Base-by-base conservation (phyloP, 2,888 invertebrate genomes). In the Drosophila barbarae region DNA sequence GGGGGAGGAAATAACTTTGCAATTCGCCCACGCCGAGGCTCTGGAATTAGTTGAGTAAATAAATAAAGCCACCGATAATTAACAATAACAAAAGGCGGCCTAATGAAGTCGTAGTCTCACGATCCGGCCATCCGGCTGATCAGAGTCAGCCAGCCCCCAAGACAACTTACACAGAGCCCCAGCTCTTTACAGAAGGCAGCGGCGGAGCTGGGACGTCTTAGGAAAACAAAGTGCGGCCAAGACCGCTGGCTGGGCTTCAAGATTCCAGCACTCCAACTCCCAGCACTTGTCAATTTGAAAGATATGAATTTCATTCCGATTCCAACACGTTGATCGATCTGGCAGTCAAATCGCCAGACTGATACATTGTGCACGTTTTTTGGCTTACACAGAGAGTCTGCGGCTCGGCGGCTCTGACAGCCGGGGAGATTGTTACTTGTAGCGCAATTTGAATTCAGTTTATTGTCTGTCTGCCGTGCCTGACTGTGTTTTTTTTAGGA, bases 361-460 rank as follows among this genome's bases (percentile, higher is more conserved):
- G 87, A 86, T 87, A 81, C 81, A 85, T 87, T 88, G 85, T 81
- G 81, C 87, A 86, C 82, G 86, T 82, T 88, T 87, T 78, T 77
- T 84, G 85, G 84, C 81, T 81, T 81, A 80, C 55, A 49, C 55
- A 49, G 38, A 46, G 66, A 30, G 23, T 10, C 21, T 23, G n/a
- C 5, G 35, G 47, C 46, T 65, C 47, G 35, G 67, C 5, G 35
- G 47, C 46, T 65, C 47, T 55, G 67, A 34, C 54, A 55, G 59
- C 53, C 47, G 36, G 46, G 55, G 57, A 63, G 53, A 70, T 68
- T 64, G 57, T 76, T 84, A 81, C 82, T 77, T 84, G 80, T 74
- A 77, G 76, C 73, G 81, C 78, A 82, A 83, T 83, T 80, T 85
- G 78, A 85, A 85, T 86, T 81, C 72, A 61, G 64, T 73, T 74